Evolutionary conservation across 2,113 vertebrate species (phyloP).

Genomic region (Microcebus tavaratra): DNA sequence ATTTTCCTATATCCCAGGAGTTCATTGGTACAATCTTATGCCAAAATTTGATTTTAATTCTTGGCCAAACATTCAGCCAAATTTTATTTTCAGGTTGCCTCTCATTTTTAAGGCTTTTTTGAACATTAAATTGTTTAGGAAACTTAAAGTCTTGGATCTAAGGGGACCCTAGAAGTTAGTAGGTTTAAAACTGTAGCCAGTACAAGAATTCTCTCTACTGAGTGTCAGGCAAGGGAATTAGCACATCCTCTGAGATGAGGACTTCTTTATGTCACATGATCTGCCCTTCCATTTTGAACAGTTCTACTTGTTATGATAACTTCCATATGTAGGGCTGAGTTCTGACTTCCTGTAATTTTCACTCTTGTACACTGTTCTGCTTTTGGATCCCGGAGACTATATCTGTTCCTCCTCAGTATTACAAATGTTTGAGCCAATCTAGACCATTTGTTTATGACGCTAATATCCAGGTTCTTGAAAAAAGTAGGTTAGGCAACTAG

Average conservation of each 20-base stretch:
- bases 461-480: neutral
- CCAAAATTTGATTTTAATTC: neutral
- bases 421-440: neutral
- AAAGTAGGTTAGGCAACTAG: neutral
- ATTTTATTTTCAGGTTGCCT: conserved; percentile 27
- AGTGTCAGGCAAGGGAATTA: neutral
- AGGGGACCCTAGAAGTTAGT: neutral
- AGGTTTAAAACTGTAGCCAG: neutral
- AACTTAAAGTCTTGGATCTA: neutral
- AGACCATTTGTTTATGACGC: neutral
- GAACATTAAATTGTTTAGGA: neutral
- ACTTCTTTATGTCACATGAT: neutral
- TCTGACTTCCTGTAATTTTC: neutral
- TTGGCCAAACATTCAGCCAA: neutral
- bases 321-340: neutral
- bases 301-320: neutral
- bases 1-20: neutral
- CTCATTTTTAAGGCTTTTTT: neutral
- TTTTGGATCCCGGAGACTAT: neutral
- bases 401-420: neutral
- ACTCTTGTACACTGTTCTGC: neutral
- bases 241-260: neutral
- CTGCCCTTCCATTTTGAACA: neutral
- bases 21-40: neutral
- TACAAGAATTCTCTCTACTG: neutral